Conservation (phyloP, 2,113 vertebrate genomes). For the Ophiodon elongatus region DNA sequence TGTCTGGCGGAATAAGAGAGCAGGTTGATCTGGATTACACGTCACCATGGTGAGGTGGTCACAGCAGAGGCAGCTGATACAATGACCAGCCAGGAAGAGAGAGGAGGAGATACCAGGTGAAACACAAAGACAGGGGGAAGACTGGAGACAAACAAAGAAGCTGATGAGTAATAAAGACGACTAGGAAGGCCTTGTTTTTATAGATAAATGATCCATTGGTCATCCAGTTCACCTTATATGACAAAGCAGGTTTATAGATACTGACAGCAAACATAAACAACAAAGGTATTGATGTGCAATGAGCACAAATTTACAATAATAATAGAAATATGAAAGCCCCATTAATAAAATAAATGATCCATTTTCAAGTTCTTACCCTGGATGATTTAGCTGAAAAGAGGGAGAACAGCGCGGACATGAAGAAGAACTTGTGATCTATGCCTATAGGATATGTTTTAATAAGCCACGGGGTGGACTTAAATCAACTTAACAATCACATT, state of each 20-base stretch:
- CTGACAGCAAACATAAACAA: slow-evolving; percentile 5
- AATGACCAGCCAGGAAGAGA: slow-evolving; percentile 35
- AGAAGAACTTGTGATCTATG: slow-evolving; percentile 59
- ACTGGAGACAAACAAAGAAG: slow-evolving; percentile 1
- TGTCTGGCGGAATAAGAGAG: slow-evolving; percentile 74
- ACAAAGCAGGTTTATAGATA: background rate
- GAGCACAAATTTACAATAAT: background rate
- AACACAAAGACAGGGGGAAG: background rate
- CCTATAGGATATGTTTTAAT: slow-evolving; percentile 58
- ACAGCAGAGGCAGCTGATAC: slow-evolving; percentile 53
- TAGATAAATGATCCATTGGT: slow-evolving; percentile 9
- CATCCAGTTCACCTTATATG: background rate
- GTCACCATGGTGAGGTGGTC: slow-evolving; percentile 70
- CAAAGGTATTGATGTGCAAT: background rate
- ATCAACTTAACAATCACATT: slow-evolving; percentile 3
- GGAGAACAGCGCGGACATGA: slow-evolving; percentile 15
- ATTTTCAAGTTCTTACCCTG: slow-evolving; percentile 29
- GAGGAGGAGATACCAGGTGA: slow-evolving; percentile 18
- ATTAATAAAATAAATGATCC: slow-evolving; percentile 20
- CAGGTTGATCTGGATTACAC: slow-evolving; percentile 82
- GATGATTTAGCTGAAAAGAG: background rate
- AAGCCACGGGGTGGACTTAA: background rate
- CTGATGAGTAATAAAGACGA: background rate
- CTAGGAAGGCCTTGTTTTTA: background rate
- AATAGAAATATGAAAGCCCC: background rate